Percentiles rank a stretch among this genome's conserved stretches.
These are phyloP conservation scores for Lycaon pictus DNA, from an alignment of 2,113 vertebrate species.

Conservation along the genomic window DNA sequence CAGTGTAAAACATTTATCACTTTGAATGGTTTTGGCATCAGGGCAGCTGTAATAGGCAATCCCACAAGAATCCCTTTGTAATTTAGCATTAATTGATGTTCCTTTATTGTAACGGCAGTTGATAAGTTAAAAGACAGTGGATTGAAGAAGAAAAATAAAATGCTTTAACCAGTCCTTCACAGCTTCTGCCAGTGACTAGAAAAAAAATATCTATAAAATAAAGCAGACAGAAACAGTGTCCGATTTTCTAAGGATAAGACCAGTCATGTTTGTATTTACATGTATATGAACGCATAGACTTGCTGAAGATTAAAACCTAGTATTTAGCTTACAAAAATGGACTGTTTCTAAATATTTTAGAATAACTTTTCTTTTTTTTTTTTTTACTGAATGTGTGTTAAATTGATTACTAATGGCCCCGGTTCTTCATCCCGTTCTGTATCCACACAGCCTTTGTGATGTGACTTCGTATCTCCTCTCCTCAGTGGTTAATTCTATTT, in stretches of 20 bases:
- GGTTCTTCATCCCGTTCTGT: neutral
- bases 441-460: neutral
- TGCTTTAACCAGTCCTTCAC: conserved; percentile 68
- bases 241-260: conserved; percentile 62
- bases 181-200: conserved; percentile 55
- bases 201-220: conserved; percentile 73
- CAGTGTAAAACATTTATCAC: conserved; percentile 82
- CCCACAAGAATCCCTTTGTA: conserved; percentile 79
- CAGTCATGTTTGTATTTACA: neutral
- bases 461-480: neutral
- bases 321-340: neutral
- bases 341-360: neutral
- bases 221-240: conserved; percentile 59
- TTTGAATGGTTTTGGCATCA: conserved; percentile 84
- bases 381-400: neutral
- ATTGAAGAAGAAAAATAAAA: conserved; percentile 77
- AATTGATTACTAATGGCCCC: neutral
- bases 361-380: neutral
- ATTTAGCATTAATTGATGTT: conserved; percentile 87
- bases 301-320: conserved; percentile 9
- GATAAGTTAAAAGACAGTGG: conserved; percentile 81
- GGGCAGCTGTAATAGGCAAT: conserved; percentile 78
- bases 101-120: conserved; percentile 78
- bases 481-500: neutral
- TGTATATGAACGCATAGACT: neutral